phyloP scores from a whole-genome alignment of 2,888 invertebrate species.

The Balanococcus diminutus region DNA sequence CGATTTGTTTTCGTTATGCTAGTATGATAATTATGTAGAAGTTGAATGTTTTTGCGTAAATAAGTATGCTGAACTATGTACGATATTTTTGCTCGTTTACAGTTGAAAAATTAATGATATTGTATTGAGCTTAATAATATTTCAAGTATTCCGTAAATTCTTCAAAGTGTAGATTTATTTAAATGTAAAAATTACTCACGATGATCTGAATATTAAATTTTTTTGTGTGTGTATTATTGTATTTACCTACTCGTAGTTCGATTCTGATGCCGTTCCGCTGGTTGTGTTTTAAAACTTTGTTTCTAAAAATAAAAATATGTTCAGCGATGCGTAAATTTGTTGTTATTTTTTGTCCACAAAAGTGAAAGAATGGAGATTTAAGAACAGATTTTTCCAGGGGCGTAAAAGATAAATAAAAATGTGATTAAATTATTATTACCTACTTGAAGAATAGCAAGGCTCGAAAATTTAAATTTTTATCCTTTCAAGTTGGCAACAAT shows the following conservation, averaged over 20 bases:
- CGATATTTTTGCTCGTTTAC: slow-evolving; percentile 14
- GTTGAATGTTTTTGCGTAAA: background rate
- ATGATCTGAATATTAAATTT: background rate
- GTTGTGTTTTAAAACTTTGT: slow-evolving; percentile 31
- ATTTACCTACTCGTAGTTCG: background rate
- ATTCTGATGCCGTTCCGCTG: slow-evolving; percentile 15
- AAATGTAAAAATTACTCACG: slow-evolving; percentile 1
- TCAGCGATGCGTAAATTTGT: background rate
- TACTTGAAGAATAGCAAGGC: no score
- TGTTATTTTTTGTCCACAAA: no score
- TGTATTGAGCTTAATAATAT: slow-evolving; percentile 33
- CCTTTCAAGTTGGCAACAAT: no score
- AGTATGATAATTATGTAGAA: slow-evolving; percentile 22
- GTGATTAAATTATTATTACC: no score
- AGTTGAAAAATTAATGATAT: slow-evolving; percentile 26
- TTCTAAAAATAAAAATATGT: slow-evolving; percentile 3
- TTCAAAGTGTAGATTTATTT: slow-evolving; percentile 28
- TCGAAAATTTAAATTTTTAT: no score
- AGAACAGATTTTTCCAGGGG: no score
- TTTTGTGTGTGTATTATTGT: slow-evolving; percentile 27
- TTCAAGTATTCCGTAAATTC: slow-evolving; percentile 11
- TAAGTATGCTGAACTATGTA: background rate
- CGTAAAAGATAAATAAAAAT: no score
- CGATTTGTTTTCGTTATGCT: background rate
- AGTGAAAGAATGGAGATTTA: no score